phyloP scores from a whole-genome alignment of 2,888 invertebrate genomes.

The Argynnis bischoffii region DNA sequence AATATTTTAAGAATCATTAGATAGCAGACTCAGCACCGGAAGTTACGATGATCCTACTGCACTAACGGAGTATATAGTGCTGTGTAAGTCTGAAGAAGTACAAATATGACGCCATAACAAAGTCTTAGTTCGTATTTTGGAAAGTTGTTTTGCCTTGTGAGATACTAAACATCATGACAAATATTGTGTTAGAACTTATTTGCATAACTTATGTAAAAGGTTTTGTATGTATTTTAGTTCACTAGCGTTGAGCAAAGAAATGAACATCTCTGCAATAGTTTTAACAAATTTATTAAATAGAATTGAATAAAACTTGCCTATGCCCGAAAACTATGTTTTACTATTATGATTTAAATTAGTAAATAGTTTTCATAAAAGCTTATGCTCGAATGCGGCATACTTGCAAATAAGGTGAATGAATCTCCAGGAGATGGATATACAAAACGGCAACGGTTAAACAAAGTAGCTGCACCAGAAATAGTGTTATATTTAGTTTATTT shows the following conservation, averaged over 20 bases:
- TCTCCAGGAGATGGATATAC: constrained; percentile 30
- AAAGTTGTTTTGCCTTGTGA: constrained; percentile 48
- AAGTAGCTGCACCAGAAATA: constrained; percentile 48
- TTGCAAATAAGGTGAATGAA: constrained; percentile 39
- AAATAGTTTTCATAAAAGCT: constrained; percentile 29
- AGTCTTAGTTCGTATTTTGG: constrained; percentile 52
- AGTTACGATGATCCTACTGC: constrained; percentile 33
- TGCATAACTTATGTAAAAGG: constrained; percentile 45
- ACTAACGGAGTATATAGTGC: constrained; percentile 53
- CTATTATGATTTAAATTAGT: constrained; percentile 43
- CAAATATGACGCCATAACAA: constrained; percentile 53
- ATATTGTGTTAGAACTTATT: constrained; percentile 43
- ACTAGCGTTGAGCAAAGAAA: constrained; percentile 42
- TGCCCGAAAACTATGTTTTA: constrained; percentile 55
- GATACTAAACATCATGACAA: constrained; percentile 42
- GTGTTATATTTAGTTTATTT: constrained; percentile 48
- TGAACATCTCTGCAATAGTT: constrained; percentile 46
- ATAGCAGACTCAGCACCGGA: constrained; percentile 45
- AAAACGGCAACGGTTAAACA: constrained; percentile 45
- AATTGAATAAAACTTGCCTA: constrained; percentile 46
- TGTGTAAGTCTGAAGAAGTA: constrained; percentile 46
- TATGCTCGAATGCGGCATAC: constrained; percentile 34
- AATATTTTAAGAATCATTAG: constrained; percentile 50
- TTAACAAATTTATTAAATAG: constrained; percentile 46
- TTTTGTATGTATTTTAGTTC: constrained; percentile 46